Percentiles rank a stretch among this genome's conserved stretches.
Evolutionary conservation across 2,797 vertebrate genomes (phyloP).

Genomic region (Chrysolophus pictus): DNA sequence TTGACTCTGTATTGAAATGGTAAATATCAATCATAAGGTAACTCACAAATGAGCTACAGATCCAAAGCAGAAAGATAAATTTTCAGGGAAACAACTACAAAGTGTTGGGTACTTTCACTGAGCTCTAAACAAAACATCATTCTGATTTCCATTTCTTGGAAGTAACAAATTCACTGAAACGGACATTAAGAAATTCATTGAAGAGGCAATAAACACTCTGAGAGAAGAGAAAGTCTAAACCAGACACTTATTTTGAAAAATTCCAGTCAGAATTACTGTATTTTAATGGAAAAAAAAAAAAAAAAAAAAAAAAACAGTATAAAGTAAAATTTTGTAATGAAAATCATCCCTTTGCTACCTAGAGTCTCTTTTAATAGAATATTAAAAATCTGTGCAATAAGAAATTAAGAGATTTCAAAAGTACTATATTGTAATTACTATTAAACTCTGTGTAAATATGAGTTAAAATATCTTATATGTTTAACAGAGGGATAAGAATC

Average conservation of each 20-base stretch:
- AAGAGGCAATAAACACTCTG: background rate
- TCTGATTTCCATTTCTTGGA: background rate
- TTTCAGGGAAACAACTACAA: background rate
- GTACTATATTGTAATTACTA: background rate
- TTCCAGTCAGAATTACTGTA: background rate
- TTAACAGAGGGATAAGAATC: background rate
- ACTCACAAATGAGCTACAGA: background rate
- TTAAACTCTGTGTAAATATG: background rate
- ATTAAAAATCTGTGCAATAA: background rate
- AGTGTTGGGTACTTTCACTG: background rate
- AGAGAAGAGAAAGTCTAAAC: background rate
- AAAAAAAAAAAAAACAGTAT: background rate
- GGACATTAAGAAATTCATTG: background rate
- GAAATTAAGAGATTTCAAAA: background rate
- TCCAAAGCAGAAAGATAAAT: background rate
- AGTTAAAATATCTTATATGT: background rate
- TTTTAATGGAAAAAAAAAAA: background rate
- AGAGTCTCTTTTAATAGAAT: background rate
- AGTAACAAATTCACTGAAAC: background rate
- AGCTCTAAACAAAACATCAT: background rate
- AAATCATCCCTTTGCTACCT: background rate
- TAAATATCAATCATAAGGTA: background rate
- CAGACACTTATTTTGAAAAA: background rate
- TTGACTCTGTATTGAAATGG: background rate
- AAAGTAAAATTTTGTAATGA: background rate